Conservation (phyloP, 2,888 invertebrate species). For the Ecliptopera silaceata region DNA sequence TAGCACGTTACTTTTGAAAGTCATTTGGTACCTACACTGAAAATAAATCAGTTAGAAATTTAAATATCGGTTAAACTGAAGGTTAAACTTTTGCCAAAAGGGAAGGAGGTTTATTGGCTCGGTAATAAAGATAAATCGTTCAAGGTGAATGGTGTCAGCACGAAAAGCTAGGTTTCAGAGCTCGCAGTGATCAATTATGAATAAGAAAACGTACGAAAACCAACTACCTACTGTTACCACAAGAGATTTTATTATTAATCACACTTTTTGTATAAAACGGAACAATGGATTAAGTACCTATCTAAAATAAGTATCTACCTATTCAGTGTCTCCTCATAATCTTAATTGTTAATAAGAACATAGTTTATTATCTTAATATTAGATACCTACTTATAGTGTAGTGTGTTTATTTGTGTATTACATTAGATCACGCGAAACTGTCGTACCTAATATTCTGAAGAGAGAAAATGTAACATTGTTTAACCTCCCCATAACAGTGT, state of each 20-base stretch:
- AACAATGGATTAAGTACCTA: no score
- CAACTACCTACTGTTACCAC: background rate
- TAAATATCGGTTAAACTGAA: background rate
- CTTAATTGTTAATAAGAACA: no score
- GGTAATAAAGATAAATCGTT: slow-evolving; percentile 29
- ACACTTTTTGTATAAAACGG: no score
- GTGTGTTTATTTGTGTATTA: slow-evolving; percentile 13
- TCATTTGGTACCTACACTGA: no score
- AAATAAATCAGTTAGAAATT: slow-evolving; percentile 3
- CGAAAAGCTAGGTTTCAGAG: slow-evolving; percentile 16
- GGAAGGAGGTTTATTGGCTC: slow-evolving; percentile 13
- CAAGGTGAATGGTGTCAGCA: slow-evolving; percentile 14
- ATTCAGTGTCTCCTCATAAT: no score
- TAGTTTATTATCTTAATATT: no score
- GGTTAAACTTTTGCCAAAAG: slow-evolving; percentile 11
- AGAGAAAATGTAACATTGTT: slow-evolving; percentile 3
- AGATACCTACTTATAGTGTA: background rate
- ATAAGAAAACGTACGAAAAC: background rate
- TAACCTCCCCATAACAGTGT: background rate
- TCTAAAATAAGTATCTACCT: background rate
- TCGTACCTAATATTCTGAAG: slow-evolving; percentile 11
- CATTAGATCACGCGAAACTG: slow-evolving; percentile 21
- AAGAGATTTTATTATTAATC: no score
- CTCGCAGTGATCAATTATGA: slow-evolving; percentile 5
- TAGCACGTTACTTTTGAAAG: no score